Conservation (phyloP, 2,797 vertebrate species). For the Mycteria americana region DNA sequence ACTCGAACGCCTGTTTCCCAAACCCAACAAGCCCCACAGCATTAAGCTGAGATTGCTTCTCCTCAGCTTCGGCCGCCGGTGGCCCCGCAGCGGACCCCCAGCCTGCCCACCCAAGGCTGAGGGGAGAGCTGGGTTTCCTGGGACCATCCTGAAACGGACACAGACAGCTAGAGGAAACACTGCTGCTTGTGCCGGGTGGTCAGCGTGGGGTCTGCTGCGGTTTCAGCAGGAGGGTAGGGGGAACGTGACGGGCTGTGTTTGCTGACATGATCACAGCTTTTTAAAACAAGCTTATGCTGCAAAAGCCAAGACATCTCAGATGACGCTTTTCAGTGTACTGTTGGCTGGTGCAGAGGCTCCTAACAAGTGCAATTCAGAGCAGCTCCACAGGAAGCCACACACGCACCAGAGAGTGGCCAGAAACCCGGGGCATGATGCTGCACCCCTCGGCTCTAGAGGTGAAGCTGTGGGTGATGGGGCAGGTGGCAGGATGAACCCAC, state of each 20-base stretch:
- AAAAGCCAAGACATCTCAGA: not conserved
- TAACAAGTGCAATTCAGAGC: not conserved
- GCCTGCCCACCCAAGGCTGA: not conserved
- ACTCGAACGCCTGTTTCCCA: not conserved
- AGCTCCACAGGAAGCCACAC: not conserved
- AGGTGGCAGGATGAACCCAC: not conserved
- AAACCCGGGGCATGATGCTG: not conserved
- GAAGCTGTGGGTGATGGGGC: not conserved
- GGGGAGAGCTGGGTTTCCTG: not conserved
- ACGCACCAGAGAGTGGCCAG: not conserved
- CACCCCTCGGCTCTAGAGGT: fast-evolving
- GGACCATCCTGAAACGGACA: not conserved
- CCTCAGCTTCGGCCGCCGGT: not conserved
- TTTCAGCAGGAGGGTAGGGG: not conserved
- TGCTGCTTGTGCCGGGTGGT: fast-evolving
- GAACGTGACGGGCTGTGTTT: not conserved
- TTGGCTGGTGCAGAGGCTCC: not conserved
- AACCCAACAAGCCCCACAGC: fast-evolving
- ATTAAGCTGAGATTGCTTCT: not conserved
- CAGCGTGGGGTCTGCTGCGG: not conserved
- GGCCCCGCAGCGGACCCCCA: fast-evolving
- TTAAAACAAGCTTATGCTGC: not conserved
- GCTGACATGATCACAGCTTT: not conserved
- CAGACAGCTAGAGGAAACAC: not conserved
- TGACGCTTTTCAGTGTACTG: not conserved